Evolutionary conservation across 2,113 vertebrate genomes (phyloP).

Genomic region (Excalfactoria chinensis): DNA sequence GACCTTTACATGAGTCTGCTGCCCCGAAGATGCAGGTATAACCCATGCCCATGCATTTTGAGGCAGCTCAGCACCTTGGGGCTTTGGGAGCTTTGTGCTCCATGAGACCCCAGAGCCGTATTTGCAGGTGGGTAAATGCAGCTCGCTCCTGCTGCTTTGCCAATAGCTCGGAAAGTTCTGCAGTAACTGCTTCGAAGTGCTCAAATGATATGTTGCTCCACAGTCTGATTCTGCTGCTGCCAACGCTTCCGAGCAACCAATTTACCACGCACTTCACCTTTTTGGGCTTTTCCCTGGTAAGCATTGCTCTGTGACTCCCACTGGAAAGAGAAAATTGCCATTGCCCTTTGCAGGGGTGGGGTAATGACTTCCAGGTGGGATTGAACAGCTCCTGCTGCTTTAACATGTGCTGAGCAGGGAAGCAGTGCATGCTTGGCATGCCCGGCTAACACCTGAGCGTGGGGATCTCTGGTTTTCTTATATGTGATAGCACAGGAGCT

Average conservation of each 20-base stretch:
- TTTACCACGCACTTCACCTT: background rate
- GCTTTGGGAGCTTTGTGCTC: background rate
- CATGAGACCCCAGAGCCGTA: fast-evolving
- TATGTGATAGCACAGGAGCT: fast-evolving
- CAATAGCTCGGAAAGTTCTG: constrained; percentile 32
- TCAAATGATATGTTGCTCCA: background rate
- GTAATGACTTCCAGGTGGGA: background rate
- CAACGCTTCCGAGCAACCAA: background rate
- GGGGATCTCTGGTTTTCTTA: background rate
- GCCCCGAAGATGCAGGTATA: background rate
- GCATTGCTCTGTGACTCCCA: background rate
- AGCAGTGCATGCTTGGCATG: background rate
- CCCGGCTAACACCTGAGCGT: fast-evolving
- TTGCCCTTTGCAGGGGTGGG: background rate
- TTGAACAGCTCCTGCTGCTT: background rate
- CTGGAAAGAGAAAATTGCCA: background rate
- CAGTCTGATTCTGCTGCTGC: background rate
- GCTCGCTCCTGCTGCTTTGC: constrained; percentile 2
- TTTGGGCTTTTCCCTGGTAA: background rate
- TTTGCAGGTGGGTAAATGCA: background rate
- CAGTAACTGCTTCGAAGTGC: constrained; percentile 6
- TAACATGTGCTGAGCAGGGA: background rate
- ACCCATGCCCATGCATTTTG: too few species aligned
- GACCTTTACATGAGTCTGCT: background rate
- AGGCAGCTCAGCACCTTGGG: fast-evolving